phyloP scores from a whole-genome alignment of 1,140 invertebrate genomes.

The Mizuhopecten yessoensis region DNA sequence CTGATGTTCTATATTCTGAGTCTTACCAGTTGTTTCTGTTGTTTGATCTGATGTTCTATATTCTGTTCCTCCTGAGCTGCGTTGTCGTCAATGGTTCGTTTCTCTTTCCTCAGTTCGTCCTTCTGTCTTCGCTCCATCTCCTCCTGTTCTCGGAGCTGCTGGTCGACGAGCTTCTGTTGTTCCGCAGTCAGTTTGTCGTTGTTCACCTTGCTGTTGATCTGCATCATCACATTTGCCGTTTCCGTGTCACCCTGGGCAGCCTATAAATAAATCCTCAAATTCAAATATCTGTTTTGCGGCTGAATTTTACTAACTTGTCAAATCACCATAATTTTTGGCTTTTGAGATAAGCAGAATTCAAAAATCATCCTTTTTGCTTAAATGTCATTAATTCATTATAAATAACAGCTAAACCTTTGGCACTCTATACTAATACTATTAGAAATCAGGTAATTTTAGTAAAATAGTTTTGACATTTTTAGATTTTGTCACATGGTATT shows the following conservation, averaged over 20 bases:
- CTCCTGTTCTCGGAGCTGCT: slow-evolving; percentile 73
- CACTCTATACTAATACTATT: too few relatives aligned
- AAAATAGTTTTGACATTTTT: too few relatives aligned
- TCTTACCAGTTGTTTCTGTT: slow-evolving; percentile 79
- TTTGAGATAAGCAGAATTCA: too few relatives aligned
- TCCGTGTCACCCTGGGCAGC: slow-evolving; percentile 74
- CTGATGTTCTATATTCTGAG: too few relatives aligned
- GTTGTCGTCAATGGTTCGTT: slow-evolving; percentile 70
- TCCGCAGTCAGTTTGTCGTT: slow-evolving; percentile 70
- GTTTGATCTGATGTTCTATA: slow-evolving; percentile 73
- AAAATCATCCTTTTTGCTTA: too few relatives aligned
- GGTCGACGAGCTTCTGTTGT: slow-evolving; percentile 71
- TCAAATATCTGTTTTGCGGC: too few relatives aligned
- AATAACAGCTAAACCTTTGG: too few relatives aligned
- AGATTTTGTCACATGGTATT: too few relatives aligned
- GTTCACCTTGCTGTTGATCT: slow-evolving; percentile 76
- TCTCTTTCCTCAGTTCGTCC: slow-evolving; percentile 68
- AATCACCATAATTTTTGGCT: too few relatives aligned
- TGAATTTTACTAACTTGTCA: too few relatives aligned
- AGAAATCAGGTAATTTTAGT: too few relatives aligned
- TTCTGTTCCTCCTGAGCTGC: slow-evolving; percentile 63
- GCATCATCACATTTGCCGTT: slow-evolving; percentile 76
- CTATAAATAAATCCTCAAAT: slow-evolving; percentile 67
- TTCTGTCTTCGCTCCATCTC: slow-evolving; percentile 71
- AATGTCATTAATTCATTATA: too few relatives aligned